Evolutionary conservation across 2,888 invertebrate species (phyloP).

Genomic region (Folsomia manolachei): DNA sequence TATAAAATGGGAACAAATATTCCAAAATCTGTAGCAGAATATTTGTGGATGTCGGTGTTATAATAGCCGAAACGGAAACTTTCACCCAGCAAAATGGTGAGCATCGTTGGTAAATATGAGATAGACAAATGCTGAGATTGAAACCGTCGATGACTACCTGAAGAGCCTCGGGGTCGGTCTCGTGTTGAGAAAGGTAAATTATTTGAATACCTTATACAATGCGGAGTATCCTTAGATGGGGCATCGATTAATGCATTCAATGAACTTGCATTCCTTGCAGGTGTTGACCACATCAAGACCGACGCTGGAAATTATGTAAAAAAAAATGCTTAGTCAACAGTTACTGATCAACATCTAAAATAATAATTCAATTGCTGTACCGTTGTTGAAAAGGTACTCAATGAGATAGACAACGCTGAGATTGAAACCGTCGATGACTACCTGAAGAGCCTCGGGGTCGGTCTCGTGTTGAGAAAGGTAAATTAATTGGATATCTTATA

Average conservation of each 20-base stretch:
- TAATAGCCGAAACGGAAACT: too few species aligned
- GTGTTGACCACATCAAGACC: constrained; percentile 29
- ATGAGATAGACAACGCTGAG: too few species aligned
- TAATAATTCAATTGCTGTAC: too few species aligned
- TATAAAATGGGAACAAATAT: too few species aligned
- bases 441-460: constrained; percentile 41
- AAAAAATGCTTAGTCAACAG: too few species aligned
- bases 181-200: constrained; percentile 40
- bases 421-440: too few species aligned
- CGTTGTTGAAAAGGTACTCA: too few species aligned
- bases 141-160: constrained; percentile 44
- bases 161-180: constrained; percentile 41
- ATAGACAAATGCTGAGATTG: constrained; percentile 28
- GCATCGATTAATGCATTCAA: neutral
- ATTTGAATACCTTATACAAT: neutral
- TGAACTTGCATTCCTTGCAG: neutral
- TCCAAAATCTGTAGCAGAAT: too few species aligned
- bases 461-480: constrained; percentile 43
- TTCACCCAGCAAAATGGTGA: constrained; percentile 17
- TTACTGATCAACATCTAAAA: too few species aligned
- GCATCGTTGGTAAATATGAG: constrained; percentile 28
- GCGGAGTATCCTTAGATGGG: neutral
- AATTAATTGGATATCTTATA: neutral
- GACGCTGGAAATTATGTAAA: constrained; percentile 27
- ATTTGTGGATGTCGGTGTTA: too few species aligned